phyloP scores from a whole-genome alignment of 2,113 vertebrate genomes.

The Oceanites oceanicus region DNA sequence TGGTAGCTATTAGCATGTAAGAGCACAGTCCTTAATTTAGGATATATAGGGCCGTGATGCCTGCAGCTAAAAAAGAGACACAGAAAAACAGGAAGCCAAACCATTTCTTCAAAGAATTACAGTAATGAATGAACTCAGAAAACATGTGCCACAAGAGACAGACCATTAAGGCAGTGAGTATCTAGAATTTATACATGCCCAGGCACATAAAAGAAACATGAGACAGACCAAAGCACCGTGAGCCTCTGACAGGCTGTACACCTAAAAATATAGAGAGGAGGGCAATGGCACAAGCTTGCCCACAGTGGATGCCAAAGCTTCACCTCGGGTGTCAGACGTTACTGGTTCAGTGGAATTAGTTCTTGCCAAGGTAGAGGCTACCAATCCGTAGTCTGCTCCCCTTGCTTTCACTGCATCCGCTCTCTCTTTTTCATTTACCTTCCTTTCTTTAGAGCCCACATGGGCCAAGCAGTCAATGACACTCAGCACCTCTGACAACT shows the following conservation, averaged over 20 bases:
- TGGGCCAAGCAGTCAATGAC: not conserved
- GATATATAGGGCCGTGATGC: not conserved
- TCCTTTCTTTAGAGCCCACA: not conserved
- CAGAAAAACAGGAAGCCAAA: conserved; percentile 17
- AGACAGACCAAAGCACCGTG: not conserved
- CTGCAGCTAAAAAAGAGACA: not conserved
- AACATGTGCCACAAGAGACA: not conserved
- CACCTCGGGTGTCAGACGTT: accelerated
- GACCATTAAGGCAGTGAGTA: not conserved
- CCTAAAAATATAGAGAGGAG: not conserved
- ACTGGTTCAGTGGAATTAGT: not conserved
- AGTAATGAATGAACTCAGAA: not conserved
- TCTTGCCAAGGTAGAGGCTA: not conserved
- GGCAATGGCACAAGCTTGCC: not conserved
- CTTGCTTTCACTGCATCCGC: not conserved
- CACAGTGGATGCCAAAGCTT: not conserved
- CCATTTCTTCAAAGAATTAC: not conserved
- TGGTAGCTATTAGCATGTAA: not conserved
- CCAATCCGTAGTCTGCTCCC: not conserved
- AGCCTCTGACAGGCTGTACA: not conserved
- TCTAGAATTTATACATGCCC: not conserved
- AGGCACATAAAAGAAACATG: not conserved
- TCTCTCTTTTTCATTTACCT: not conserved
- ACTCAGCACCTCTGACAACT: not conserved
- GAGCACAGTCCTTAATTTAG: not conserved